A percentile compares a stretch with the other conserved stretches of the same genome.
Conservation (phyloP, 2,888 invertebrate species). For the Opisthograptis luteolata region DNA sequence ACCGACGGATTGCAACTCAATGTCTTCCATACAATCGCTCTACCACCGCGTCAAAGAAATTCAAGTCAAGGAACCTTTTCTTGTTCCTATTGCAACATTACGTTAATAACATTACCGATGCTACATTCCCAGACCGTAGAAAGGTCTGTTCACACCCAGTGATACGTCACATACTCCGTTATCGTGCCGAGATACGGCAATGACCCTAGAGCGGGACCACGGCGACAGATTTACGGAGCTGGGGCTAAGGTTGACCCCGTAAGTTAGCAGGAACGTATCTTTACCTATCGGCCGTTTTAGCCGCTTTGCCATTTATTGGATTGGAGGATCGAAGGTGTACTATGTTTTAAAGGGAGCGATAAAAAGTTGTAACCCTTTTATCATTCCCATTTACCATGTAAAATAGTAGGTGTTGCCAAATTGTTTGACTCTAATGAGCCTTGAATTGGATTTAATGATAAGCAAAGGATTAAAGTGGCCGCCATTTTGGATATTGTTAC, state of each 20-base stretch:
- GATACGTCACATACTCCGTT: conserved; percentile 15
- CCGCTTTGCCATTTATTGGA: conserved; percentile 17
- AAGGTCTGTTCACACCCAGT: conserved; percentile 20
- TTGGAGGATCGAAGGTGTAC: conserved; percentile 5
- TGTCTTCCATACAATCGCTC: too few relatives aligned
- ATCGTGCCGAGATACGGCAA: conserved; percentile 25
- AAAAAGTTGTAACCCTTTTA: too few relatives aligned
- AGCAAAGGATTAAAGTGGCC: too few relatives aligned
- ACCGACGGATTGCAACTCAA: too few relatives aligned
- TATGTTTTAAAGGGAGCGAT: conserved; percentile 1
- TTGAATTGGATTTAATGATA: too few relatives aligned
- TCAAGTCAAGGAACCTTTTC: background rate
- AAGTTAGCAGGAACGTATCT: conserved; percentile 24
- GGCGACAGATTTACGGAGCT: conserved; percentile 39
- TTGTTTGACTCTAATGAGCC: too few relatives aligned
- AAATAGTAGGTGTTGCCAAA: too few relatives aligned
- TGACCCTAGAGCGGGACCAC: conserved; percentile 25
- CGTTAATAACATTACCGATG: conserved; percentile 6
- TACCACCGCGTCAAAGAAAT: too few relatives aligned
- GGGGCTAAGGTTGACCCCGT: conserved; percentile 33
- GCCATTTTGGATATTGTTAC: background rate
- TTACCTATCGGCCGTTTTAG: conserved; percentile 17
- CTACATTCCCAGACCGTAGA: conserved; percentile 1
- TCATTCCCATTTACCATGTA: too few relatives aligned
- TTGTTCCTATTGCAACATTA: background rate